These are phyloP conservation scores for Tenthredo notha DNA, from an alignment of 2,888 invertebrate genomes.

Conservation along the genomic window DNA sequence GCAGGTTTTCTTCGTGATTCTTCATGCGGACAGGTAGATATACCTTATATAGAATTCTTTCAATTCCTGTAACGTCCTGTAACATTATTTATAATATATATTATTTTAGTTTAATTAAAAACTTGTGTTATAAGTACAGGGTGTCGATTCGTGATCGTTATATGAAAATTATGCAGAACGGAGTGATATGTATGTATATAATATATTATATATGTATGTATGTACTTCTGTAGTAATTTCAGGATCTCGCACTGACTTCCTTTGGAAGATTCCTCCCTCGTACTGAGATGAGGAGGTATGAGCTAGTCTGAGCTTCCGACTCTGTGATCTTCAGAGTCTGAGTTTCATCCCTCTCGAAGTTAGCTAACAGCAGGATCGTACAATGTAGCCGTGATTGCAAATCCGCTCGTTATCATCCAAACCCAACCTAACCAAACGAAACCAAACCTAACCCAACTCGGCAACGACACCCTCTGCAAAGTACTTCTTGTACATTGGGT, in stretches of 20 bases:
- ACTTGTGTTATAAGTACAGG: neutral
- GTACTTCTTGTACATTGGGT: neutral
- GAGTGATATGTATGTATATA: neutral
- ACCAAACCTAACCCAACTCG: conserved; percentile 65
- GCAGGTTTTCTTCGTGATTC: conserved; percentile 1
- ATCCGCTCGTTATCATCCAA: conserved; percentile 76
- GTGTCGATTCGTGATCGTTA: neutral
- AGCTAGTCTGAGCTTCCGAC: conserved; percentile 60
- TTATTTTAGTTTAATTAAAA: neutral
- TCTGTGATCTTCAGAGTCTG: conserved; percentile 73
- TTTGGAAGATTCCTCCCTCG: conserved; percentile 54
- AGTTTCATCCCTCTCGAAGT: conserved; percentile 74
- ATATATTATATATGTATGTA: neutral
- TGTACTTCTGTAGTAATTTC: conserved; percentile 46
- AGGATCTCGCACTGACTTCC: conserved; percentile 50
- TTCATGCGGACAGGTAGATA: conserved; percentile 11
- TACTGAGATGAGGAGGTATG: conserved; percentile 24
- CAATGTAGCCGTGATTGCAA: conserved; percentile 76
- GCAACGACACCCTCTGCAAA: conserved; percentile 35
- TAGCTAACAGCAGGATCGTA: conserved; percentile 72
- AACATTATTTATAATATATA: too few species aligned
- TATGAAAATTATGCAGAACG: neutral
- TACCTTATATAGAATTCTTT: too few species aligned
- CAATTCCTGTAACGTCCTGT: too few species aligned
- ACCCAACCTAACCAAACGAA: conserved; percentile 69